Percentiles rank a stretch among this genome's conserved stretches.
phyloP scores from a whole-genome alignment of 92 coral and sea anemone species.

The Epizoanthus fatuus region DNA sequence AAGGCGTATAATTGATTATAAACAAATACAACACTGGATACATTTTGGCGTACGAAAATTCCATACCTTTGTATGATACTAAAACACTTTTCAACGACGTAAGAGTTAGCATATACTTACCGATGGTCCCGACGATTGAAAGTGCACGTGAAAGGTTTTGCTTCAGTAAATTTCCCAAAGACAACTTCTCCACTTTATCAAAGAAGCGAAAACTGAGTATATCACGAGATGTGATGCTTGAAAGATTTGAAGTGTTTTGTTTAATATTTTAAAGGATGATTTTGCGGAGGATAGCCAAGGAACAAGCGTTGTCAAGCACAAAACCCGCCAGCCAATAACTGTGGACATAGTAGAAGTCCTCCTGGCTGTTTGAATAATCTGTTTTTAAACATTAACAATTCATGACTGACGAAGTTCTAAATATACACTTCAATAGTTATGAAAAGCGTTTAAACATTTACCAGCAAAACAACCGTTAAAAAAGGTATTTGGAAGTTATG shows the following conservation, averaged over 20 bases:
- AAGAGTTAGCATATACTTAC: too few relatives aligned
- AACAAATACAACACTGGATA: too few relatives aligned
- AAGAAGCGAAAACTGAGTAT: background rate
- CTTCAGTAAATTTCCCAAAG: background rate
- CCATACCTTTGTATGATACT: too few relatives aligned
- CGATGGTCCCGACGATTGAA: too few relatives aligned
- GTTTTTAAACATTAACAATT: slow-evolving; percentile 16
- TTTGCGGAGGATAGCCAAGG: background rate
- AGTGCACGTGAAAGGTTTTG: too few relatives aligned
- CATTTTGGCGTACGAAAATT: too few relatives aligned
- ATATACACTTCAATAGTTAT: background rate
- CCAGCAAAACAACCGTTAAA: too few relatives aligned
- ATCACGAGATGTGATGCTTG: background rate
- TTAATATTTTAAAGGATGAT: background rate
- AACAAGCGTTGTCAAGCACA: slow-evolving; percentile 3
- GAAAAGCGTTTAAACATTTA: too few relatives aligned
- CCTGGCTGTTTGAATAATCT: slow-evolving; percentile 12
- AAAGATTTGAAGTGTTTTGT: background rate
- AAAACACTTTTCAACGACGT: too few relatives aligned
- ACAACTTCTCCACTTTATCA: background rate
- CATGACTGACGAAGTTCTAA: slow-evolving; percentile 5
- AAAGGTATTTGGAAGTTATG: too few relatives aligned
- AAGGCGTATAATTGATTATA: too few relatives aligned
- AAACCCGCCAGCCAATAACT: slow-evolving; percentile 4
- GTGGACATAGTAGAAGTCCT: background rate